Conservation (phyloP, 30 jellyfish, hydroid and myxozoan genomes). For the Cassiopea xamachana region DNA sequence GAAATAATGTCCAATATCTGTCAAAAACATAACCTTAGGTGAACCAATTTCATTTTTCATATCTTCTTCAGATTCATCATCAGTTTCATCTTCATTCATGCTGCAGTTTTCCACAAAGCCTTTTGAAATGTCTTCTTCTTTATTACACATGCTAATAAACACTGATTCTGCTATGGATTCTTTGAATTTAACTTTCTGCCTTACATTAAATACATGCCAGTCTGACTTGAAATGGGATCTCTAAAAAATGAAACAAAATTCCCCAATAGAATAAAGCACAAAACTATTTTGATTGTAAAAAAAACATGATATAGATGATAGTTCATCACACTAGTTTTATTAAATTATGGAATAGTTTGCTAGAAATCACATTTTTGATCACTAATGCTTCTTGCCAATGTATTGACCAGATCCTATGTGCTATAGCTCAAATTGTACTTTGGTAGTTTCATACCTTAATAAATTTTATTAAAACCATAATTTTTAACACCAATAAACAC, state of each 20-base stretch:
- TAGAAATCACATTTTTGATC: too few relatives aligned
- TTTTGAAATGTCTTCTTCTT: background rate
- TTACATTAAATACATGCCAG: constrained; percentile 69
- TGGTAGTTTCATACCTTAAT: too few relatives aligned
- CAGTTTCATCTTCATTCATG: constrained; percentile 5
- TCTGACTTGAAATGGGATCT: constrained; percentile 72
- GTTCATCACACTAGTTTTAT: too few relatives aligned
- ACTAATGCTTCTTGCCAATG: too few relatives aligned
- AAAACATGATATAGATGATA: too few relatives aligned
- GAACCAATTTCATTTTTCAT: background rate
- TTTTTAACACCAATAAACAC: too few relatives aligned
- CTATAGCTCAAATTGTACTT: too few relatives aligned
- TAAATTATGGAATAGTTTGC: too few relatives aligned
- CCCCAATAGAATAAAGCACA: background rate
- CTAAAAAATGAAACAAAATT: constrained; percentile 8
- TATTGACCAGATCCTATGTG: too few relatives aligned
- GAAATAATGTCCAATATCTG: constrained; percentile 3
- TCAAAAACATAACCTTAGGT: constrained; percentile 25
- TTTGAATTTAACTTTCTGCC: constrained; percentile 14
- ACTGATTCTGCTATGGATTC: constrained; percentile 10
- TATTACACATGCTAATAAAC: background rate
- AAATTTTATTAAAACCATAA: too few relatives aligned
- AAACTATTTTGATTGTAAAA: background rate
- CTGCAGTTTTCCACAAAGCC: background rate
- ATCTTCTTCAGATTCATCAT: constrained; percentile 14